Conservation (phyloP, 2,113 vertebrate genomes). For the Zonotrichia leucophrys region DNA sequence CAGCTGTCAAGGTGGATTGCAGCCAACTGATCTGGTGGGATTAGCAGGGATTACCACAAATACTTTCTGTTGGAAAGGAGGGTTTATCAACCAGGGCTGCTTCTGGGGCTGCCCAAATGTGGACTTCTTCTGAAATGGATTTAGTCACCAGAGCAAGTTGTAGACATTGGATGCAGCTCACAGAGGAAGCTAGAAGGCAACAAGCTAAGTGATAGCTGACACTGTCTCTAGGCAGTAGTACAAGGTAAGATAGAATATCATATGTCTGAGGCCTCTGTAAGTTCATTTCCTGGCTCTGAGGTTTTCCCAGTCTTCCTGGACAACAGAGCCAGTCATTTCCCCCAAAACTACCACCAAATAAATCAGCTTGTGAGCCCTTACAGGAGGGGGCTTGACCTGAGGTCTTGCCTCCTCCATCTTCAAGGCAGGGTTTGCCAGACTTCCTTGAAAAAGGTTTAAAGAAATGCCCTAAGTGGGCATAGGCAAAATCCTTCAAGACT, state of each 20-base stretch:
- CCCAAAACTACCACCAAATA: not conserved
- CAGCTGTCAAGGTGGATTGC: slow-evolving; percentile 31
- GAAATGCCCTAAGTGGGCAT: not conserved
- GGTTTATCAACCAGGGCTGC: not conserved
- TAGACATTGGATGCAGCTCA: not conserved
- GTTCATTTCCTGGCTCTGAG: not conserved
- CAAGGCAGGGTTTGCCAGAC: not conserved
- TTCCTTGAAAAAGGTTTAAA: not conserved
- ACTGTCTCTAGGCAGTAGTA: not conserved
- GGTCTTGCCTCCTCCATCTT: not conserved
- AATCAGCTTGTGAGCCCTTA: not conserved
- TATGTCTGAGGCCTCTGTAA: not conserved
- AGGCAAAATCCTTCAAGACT: not conserved
- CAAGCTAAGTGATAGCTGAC: not conserved
- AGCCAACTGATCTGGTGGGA: not conserved
- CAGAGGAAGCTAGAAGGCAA: not conserved
- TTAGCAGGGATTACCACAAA: slow-evolving; percentile 1
- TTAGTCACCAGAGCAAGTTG: not conserved
- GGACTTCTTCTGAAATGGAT: not conserved
- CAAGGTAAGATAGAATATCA: not conserved
- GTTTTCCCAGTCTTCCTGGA: not conserved
- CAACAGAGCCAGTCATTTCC: not conserved
- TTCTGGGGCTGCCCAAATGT: not conserved
- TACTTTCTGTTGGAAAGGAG: not conserved
- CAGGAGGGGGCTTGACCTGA: not conserved